A percentile compares a stretch with the other conserved stretches of the same genome.
These are phyloP conservation scores for Drosophila nigromelanica DNA, from an alignment of 1,140 invertebrate species.

Conservation along the genomic window DNA sequence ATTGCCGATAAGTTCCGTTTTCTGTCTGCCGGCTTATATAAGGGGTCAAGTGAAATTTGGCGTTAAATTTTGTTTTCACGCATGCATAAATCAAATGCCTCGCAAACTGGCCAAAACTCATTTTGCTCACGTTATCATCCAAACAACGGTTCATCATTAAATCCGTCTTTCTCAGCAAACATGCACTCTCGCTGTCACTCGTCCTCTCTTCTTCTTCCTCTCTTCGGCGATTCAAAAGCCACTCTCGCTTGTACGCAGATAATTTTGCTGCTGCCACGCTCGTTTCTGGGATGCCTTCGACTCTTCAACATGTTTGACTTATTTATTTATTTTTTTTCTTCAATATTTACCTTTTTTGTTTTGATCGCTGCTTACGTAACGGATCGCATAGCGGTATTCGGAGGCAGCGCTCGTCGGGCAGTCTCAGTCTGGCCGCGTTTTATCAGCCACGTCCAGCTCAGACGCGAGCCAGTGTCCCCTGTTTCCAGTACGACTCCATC, in stretches of 20 bases:
- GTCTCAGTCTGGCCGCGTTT: conserved; percentile 23
- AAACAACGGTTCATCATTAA: not conserved
- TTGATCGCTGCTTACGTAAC: conserved; percentile 75
- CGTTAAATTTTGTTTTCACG: conserved; percentile 48
- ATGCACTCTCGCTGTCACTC: not conserved
- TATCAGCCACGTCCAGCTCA: conserved; percentile 12
- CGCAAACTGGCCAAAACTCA: conserved; percentile 20
- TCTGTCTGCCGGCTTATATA: conserved; percentile 58
- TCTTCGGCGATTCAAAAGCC: not conserved
- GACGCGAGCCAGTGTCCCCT: not conserved
- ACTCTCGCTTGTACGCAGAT: conserved; percentile 24
- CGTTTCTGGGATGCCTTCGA: conserved; percentile 27
- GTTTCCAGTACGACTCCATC: conserved; percentile 15
- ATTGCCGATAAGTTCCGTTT: conserved; percentile 66
- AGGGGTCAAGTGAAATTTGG: conserved; percentile 62
- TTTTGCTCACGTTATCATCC: conserved; percentile 42
- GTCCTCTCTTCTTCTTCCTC: not conserved
- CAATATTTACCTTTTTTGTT: conserved; percentile 83
- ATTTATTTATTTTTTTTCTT: conserved; percentile 59
- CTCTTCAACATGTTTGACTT: conserved; percentile 65
- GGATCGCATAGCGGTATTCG: conserved; percentile 38
- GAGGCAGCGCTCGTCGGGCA: conserved; percentile 36
- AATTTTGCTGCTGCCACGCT: conserved; percentile 4
- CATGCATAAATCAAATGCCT: conserved; percentile 46
- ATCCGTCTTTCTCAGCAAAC: conserved; percentile 1